These are phyloP conservation scores for Ormia ochracea DNA, from an alignment of 2,888 invertebrate species.

Conservation along the genomic window DNA sequence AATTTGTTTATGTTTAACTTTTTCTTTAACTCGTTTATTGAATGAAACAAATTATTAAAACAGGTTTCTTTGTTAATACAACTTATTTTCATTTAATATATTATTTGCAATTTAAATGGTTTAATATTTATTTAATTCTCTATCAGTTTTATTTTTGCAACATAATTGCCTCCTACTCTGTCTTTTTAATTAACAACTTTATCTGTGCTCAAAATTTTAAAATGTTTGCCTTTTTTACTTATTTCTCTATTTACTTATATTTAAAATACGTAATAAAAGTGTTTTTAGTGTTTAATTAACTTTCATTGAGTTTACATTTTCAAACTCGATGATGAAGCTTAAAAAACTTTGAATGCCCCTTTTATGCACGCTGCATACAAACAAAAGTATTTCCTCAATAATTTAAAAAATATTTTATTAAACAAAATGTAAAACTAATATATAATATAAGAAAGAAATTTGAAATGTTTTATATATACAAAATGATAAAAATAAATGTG, in stretches of 20 bases:
- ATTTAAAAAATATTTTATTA: neutral
- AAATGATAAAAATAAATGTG: neutral
- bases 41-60: constrained; percentile 33
- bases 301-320: constrained; percentile 36
- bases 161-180: constrained; percentile 18
- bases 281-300: neutral
- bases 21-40: constrained; percentile 6
- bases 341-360: neutral
- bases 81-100: constrained; percentile 2
- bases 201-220: constrained; percentile 28
- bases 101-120: constrained; percentile 21
- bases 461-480: neutral
- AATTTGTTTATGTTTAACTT: constrained; percentile 10
- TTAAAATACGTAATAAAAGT: constrained; percentile 13
- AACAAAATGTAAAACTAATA: neutral
- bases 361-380: neutral
- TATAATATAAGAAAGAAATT: neutral
- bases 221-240: constrained; percentile 43
- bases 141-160: constrained; percentile 33
- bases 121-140: constrained; percentile 7
- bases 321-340: neutral
- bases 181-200: constrained; percentile 36
- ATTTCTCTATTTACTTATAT: neutral
- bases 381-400: neutral
- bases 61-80: constrained; percentile 9